These are phyloP conservation scores for Rhabdomys dilectus DNA, from an alignment of 2,113 vertebrate species.

Conservation along the genomic window DNA sequence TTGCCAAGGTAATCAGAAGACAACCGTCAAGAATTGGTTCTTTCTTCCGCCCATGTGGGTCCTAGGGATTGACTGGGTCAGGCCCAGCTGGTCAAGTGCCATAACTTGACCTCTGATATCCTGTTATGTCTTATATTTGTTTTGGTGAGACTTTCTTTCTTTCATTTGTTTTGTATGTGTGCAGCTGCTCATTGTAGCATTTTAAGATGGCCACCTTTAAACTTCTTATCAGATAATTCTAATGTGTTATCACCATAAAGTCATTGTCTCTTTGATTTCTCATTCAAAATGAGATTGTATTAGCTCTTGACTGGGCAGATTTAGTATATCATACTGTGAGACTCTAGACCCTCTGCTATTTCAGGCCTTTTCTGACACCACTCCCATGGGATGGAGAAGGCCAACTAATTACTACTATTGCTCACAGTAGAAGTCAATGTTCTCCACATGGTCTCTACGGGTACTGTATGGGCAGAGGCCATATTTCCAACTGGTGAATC, in stretches of 20 bases:
- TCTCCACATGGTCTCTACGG: not conserved
- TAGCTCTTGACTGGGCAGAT: slow-evolving; percentile 2
- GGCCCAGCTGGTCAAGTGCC: not conserved
- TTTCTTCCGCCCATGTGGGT: not conserved
- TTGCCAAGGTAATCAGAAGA: not conserved
- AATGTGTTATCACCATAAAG: not conserved
- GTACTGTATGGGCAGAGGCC: not conserved
- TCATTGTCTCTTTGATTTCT: slow-evolving; percentile 11
- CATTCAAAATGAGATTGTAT: not conserved
- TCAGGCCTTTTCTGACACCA: not conserved
- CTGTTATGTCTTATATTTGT: not conserved
- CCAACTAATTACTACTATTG: not conserved
- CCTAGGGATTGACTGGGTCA: not conserved
- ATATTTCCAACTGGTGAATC: not conserved
- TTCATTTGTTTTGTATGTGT: slow-evolving; percentile 12
- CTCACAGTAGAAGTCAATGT: not conserved
- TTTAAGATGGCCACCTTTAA: not conserved
- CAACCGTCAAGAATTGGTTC: not conserved
- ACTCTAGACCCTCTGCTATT: not conserved
- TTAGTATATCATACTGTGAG: not conserved
- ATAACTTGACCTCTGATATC: not conserved
- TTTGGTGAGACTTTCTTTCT: not conserved
- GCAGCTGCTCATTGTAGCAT: not conserved
- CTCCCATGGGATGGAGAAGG: not conserved
- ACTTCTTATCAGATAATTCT: slow-evolving; percentile 19